phyloP scores from a whole-genome alignment of 2,888 invertebrate genomes.

The Dioctria rufipes region DNA sequence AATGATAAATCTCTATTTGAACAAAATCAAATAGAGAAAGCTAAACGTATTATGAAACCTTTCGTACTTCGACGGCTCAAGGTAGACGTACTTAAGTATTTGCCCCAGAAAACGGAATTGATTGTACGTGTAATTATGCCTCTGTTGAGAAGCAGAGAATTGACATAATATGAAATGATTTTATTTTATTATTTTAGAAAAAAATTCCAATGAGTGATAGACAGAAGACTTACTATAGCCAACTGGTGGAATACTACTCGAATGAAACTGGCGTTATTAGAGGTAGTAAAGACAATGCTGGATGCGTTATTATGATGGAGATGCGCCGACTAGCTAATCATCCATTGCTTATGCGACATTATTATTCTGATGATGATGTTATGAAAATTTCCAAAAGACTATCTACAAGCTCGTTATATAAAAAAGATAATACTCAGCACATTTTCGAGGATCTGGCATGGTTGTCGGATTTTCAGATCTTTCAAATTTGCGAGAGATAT shows the following conservation, averaged over 20 bases:
- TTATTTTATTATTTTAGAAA: conserved; percentile 62
- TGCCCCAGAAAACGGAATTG: conserved; percentile 87
- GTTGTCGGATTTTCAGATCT: conserved; percentile 94
- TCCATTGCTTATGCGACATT: conserved; percentile 85
- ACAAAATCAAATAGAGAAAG: conserved; percentile 90
- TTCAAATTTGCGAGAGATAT: conserved; percentile 81
- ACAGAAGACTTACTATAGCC: conserved; percentile 84
- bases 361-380: conserved; percentile 78
- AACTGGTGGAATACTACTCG: conserved; percentile 80
- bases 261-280: conserved; percentile 76
- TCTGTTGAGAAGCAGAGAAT: neutral
- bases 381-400: conserved; percentile 80
- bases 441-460: conserved; percentile 90
- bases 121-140: conserved; percentile 71
- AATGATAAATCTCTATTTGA: conserved; percentile 86
- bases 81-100: conserved; percentile 85
- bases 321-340: conserved; percentile 95
- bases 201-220: conserved; percentile 79
- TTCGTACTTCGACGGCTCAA: conserved; percentile 93
- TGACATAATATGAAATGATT: conserved; percentile 60
- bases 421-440: conserved; percentile 83
- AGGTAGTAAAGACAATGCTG: conserved; percentile 76
- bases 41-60: conserved; percentile 96
- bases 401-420: conserved; percentile 78
- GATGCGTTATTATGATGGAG: conserved; percentile 91